These are phyloP conservation scores for Macrostomum cliftonense DNA, from an alignment of 2,888 invertebrate species.

Conservation along the genomic window DNA sequence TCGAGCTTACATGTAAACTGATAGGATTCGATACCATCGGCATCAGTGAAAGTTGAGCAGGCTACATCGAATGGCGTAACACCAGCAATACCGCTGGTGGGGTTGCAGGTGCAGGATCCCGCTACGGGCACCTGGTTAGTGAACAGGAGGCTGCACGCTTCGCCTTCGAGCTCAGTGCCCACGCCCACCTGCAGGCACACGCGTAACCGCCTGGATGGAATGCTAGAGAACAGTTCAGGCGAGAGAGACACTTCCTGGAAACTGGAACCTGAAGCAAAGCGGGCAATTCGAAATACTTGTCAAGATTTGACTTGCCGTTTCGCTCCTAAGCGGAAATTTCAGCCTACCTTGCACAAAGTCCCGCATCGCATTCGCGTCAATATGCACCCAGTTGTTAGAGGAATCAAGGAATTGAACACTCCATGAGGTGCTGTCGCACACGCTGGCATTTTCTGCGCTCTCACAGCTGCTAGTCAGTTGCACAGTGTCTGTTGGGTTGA, in stretches of 20 bases:
- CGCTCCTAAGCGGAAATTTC: too few species aligned
- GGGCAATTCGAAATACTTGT: too few species aligned
- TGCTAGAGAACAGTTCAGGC: conserved; percentile 15
- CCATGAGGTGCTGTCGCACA: too few species aligned
- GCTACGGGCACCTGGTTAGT: conserved; percentile 17
- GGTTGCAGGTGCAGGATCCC: conserved; percentile 18
- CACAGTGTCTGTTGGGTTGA: too few species aligned
- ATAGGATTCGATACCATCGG: conserved; percentile 18
- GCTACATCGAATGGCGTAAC: conserved; percentile 13
- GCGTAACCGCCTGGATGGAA: conserved; percentile 14
- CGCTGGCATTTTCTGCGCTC: too few species aligned
- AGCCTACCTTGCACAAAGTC: too few species aligned
- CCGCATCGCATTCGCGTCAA: too few species aligned
- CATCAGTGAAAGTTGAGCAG: conserved; percentile 18
- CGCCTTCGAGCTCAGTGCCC: conserved; percentile 5
- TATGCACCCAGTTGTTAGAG: too few species aligned
- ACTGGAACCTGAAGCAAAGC: conserved; percentile 13
- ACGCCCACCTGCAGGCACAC: conserved; percentile 6
- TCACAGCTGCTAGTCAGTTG: too few species aligned
- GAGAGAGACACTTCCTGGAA: conserved; percentile 18
- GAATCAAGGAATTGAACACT: too few species aligned
- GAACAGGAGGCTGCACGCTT: conserved; percentile 12
- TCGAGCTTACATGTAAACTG: conserved; percentile 17
- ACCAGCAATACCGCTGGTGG: conserved; percentile 11
- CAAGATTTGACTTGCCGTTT: too few species aligned